Evolutionary conservation across 1,140 invertebrate species (phyloP), one percentile per base, ranked within the genome.

Genomic region (Diorhabda elongata): DNA sequence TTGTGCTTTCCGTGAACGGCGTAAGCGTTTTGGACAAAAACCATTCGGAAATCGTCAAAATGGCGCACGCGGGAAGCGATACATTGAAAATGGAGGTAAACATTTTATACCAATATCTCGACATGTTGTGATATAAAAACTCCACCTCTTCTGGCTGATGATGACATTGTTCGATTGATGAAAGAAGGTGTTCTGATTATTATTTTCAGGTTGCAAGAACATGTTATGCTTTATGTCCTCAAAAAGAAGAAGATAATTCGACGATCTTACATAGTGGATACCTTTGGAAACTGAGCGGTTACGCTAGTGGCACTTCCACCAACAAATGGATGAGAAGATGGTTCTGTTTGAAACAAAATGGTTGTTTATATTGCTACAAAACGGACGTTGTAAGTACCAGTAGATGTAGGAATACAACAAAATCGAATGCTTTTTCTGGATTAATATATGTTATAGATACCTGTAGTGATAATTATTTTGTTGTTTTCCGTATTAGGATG

Each of bases 351-450:
- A 91, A 95, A 70, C 87, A 90, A 60, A 95, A 98, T 82, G 93
- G 95, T 81, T 97, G 94, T 83, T 85, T 98, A 59, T 98, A 98
- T 82, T 97, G 94, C 83, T 98, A 96, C 82, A 98, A 96, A 85
- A 91, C 89, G 76, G 91, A 96, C 80, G 85, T 86, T 74, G 91
- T 94, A 81, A 86, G 87, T 81, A 64, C 4, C 47, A 52, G n/a
- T 26, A 52, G 47, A 52, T 52, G 6, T 52, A 52, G n/a, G 47
- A 52, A 8, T 7, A 57, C 1, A 56, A 11, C 56, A 65, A 11
- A 11, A 65, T 26, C 5, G 7, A 65, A 11, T 56, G 9, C 7
- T 57, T 11, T 4, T 60, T 42, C n/a, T 11, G 9, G 42, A 43
- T 56, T 3, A 9, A 67, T 59, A 58, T 58, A 43, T 44, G 11